A percentile compares a stretch with the other conserved stretches of the same genome.
Conservation (phyloP, 2,797 vertebrate genomes). For the Dryobates pubescens region DNA sequence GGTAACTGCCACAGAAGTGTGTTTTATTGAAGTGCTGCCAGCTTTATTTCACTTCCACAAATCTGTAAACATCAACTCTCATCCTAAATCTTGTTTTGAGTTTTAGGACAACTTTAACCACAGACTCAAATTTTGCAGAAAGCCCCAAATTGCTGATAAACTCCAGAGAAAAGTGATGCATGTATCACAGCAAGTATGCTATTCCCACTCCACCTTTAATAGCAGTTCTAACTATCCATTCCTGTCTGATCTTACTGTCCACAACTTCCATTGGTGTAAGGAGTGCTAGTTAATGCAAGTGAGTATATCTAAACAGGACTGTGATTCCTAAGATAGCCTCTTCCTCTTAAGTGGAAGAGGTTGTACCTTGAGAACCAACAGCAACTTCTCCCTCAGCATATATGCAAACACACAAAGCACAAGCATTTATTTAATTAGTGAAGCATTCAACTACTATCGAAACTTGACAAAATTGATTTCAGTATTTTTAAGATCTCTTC, state of each 20-base stretch:
- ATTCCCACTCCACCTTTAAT: background rate
- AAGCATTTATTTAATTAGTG: slow-evolving; percentile 45
- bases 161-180: background rate
- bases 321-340: background rate
- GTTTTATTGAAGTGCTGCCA: background rate
- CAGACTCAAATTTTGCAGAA: background rate
- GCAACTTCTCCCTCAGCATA: background rate
- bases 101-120: background rate
- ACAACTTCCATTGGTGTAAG: background rate
- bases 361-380: background rate
- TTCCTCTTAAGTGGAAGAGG: background rate
- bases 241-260: background rate
- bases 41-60: background rate
- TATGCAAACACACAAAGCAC: slow-evolving; percentile 3
- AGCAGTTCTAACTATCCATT: background rate
- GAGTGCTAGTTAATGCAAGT: background rate
- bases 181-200: background rate
- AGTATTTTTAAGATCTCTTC: slow-evolving; percentile 22
- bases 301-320: background rate
- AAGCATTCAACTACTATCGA: slow-evolving; percentile 33
- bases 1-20: background rate
- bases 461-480: slow-evolving; percentile 38
- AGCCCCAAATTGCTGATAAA: background rate
- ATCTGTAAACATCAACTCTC: fast-evolving
- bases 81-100: background rate